Conservation (phyloP, 2,888 invertebrate species). For the Aporophyla lueneburgensis region DNA sequence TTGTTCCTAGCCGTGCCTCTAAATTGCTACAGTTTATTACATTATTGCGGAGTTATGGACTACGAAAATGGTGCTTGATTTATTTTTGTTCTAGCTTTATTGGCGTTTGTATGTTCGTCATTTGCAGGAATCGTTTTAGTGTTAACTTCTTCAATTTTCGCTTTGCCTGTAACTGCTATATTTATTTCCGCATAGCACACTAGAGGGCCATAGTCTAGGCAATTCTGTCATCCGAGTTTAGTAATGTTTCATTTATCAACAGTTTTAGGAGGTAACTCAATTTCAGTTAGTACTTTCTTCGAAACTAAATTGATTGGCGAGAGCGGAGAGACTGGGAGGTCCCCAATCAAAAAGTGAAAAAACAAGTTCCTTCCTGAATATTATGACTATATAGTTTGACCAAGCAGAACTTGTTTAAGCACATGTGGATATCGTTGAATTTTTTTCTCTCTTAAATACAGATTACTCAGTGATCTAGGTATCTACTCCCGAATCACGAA, state of each 20-base stretch:
- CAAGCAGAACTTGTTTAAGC: neutral
- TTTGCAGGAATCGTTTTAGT: constrained; percentile 8
- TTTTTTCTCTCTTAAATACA: too few species aligned
- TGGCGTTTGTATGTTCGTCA: constrained; percentile 15
- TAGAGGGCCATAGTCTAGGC: neutral
- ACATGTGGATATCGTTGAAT: neutral
- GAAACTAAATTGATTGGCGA: neutral
- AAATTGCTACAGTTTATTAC: constrained; percentile 80
- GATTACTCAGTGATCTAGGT: too few species aligned
- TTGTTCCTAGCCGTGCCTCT: constrained; percentile 83
- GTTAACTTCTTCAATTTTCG: neutral
- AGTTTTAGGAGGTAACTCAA: neutral
- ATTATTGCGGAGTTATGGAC: constrained; percentile 63
- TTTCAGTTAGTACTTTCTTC: neutral
- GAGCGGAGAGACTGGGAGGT: neutral
- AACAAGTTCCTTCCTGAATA: neutral
- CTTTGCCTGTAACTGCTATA: neutral
- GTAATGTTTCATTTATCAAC: neutral
- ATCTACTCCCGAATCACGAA: too few species aligned
- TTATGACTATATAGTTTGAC: neutral
- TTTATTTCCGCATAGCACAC: neutral
- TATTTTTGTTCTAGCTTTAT: constrained; percentile 43
- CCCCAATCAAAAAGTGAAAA: neutral
- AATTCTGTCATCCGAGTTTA: neutral
- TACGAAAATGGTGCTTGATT: constrained; percentile 51